phyloP scores from a whole-genome alignment of 2,888 invertebrate genomes.

The Rhamphomyia laevipes region DNA sequence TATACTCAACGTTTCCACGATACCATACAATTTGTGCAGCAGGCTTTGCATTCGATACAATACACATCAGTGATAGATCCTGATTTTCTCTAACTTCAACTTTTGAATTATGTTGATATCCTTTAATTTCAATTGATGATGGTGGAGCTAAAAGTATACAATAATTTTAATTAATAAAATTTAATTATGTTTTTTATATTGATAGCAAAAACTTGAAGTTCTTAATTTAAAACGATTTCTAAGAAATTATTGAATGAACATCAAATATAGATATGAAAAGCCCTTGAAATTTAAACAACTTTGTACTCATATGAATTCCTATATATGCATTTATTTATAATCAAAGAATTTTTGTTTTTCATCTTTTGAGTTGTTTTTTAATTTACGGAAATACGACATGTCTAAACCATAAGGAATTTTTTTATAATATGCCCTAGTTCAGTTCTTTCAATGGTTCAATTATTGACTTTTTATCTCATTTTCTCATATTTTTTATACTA shows the following conservation, averaged over 20 bases:
- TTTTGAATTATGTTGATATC: conserved; percentile 62
- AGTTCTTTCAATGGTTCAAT: too few species aligned
- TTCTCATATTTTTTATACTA: too few species aligned
- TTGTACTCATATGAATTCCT: too few species aligned
- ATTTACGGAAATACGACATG: too few species aligned
- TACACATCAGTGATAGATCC: conserved; percentile 67
- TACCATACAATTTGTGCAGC: conserved; percentile 85
- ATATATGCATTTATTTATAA: too few species aligned
- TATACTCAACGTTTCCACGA: conserved; percentile 71
- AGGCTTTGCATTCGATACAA: conserved; percentile 76
- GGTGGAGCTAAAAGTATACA: conserved; percentile 65
- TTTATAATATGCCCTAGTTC: too few species aligned
- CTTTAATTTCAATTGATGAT: conserved; percentile 72
- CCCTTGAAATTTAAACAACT: background rate
- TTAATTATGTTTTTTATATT: background rate
- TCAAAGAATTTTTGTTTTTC: too few species aligned
- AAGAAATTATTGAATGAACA: too few species aligned
- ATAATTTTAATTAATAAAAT: background rate
- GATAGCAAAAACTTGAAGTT: background rate
- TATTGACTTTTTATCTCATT: too few species aligned
- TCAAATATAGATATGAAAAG: background rate
- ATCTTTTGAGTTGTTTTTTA: too few species aligned
- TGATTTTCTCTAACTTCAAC: conserved; percentile 72
- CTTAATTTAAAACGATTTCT: too few species aligned
- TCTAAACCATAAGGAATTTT: too few species aligned